Evolutionary conservation across 2,888 invertebrate species (phyloP), one percentile per base, ranked within the genome.

Genomic region (Arctia plantaginis): DNA sequence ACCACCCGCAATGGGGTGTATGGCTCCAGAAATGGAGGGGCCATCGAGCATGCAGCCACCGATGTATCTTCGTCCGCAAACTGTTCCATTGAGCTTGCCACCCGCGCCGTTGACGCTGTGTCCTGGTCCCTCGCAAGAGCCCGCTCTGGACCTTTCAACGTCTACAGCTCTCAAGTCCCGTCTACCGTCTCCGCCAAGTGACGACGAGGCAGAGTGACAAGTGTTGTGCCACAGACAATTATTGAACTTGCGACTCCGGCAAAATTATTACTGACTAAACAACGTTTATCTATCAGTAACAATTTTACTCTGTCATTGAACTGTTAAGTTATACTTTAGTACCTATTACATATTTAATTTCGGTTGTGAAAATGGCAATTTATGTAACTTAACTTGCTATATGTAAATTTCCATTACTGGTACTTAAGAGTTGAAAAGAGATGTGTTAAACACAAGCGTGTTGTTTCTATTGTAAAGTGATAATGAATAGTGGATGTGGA

Each of bases 281-380:
- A 65, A 39, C 71, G 23, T 39, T 59, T 35, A 44, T 41, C 70
- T 69, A 62, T 74, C 83, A 90, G 91, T 92, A 91, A 92, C 88
- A 92, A 88, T 90, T 90, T 89, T 86, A 83, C 85, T 81, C 77
- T 84, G 89, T 87, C 90, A 81, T 86, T 88, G 88, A 91, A 90
- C 91, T 93, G 91, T 94, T 94, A 93, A 93, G 92, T 94, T 94
- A 93, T 91, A 89, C 88, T 87, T 91, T 92, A 93, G 92, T 90
- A 93, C 91, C 91, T 92, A 92, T 87, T 91, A 93, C 91, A 93
- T 94, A 95, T 95, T 95, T 95, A 94, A 95, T 95, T 95, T 95
- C 93, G 95, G 95, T 95, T 95, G 95, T 95, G 95, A 95, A 94
- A 93, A 94, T 94, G 93, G 95, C 95, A 95, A 95, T 95, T 94